These are phyloP conservation scores for Hetaerina titia DNA, from an alignment of 2,888 invertebrate genomes.

Conservation along the genomic window DNA sequence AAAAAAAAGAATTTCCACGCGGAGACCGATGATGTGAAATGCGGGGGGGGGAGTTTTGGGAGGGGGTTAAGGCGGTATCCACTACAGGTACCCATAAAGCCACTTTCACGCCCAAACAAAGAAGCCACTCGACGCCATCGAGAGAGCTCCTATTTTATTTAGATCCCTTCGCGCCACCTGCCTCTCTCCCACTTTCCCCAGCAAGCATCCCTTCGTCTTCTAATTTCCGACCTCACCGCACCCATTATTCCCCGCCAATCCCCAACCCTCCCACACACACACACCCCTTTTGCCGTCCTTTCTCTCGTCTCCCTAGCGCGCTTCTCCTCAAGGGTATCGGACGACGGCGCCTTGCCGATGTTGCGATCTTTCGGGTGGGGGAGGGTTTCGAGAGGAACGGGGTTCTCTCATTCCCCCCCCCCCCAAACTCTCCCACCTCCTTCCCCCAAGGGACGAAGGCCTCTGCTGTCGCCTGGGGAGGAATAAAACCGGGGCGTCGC, in stretches of 20 bases:
- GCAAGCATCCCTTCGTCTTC: background rate
- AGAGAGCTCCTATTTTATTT: slow-evolving; percentile 5
- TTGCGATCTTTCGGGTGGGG: background rate
- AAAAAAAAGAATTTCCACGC: background rate
- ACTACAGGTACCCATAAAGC: background rate
- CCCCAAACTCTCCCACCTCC: background rate
- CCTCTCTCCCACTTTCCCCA: background rate
- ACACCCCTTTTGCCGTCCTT: background rate
- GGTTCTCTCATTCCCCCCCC: background rate
- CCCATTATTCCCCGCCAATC: slow-evolving; percentile 5
- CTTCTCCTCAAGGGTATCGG: background rate
- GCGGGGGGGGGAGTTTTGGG: background rate
- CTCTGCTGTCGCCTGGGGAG: background rate
- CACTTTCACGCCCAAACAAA: slow-evolving; percentile 32
- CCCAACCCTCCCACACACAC: background rate
- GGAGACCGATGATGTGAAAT: background rate
- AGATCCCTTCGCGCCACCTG: slow-evolving; percentile 1
- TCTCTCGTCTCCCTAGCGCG: background rate
- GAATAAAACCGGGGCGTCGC: background rate
- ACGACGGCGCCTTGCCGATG: background rate
- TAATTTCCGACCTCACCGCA: background rate
- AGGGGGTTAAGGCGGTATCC: too few species aligned
- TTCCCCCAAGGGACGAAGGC: background rate
- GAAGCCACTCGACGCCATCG: slow-evolving; percentile 10
- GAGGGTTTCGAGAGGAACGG: background rate